Conservation (phyloP, 2,888 invertebrate species). For the Tachina lurida region DNA sequence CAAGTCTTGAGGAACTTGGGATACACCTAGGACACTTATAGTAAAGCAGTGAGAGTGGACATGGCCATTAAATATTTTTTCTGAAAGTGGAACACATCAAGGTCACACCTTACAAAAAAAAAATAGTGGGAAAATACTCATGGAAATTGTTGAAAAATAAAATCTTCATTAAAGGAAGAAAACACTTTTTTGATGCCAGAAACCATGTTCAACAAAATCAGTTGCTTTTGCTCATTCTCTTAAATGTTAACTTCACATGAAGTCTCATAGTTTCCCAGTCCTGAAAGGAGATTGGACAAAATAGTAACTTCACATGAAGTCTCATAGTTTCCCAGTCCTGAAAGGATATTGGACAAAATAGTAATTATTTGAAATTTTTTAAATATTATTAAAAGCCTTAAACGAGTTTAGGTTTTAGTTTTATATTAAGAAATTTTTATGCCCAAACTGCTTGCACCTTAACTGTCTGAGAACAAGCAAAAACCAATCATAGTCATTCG, state of each 20-base stretch:
- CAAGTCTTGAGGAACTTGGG: too few species aligned
- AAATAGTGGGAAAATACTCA: too few species aligned
- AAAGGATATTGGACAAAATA: background rate
- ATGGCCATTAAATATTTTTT: too few species aligned
- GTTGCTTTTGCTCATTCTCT: background rate
- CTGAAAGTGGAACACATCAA: too few species aligned
- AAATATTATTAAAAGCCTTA: background rate
- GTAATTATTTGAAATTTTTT: background rate
- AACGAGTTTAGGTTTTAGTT: conserved; percentile 2
- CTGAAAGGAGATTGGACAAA: background rate
- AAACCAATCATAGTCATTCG: conserved; percentile 39
- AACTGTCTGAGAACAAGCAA: conserved; percentile 60
- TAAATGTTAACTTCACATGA: background rate
- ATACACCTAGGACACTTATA: too few species aligned
- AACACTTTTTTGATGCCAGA: too few species aligned
- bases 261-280: background rate
- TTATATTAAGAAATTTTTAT: conserved; percentile 5
- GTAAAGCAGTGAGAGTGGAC: too few species aligned
- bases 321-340: background rate
- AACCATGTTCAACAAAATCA: too few species aligned
- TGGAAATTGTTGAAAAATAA: too few species aligned
- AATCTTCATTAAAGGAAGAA: too few species aligned
- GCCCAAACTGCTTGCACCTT: conserved; percentile 53
- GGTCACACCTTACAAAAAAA: too few species aligned
- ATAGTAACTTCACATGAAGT: too few species aligned